Base-by-base conservation (phyloP, 1,140 invertebrate species). In the Campoletis sonorensis region DNA sequence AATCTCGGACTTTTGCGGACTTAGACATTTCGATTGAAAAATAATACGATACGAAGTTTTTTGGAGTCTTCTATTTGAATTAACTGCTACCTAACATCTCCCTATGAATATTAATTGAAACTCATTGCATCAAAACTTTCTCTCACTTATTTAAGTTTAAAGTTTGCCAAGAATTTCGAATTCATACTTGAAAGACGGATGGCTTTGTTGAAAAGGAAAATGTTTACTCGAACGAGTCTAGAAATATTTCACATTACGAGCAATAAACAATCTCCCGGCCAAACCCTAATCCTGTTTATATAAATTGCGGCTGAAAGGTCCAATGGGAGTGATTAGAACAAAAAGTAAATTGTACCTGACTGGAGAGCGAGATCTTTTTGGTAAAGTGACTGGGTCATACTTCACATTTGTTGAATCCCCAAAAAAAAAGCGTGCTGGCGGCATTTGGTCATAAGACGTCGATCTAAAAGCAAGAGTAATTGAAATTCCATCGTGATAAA, bases 311-410 rank as follows among this genome's bases (percentile, higher is more conserved):
- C 51, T n/a, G 4, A 1, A n/a, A 21, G 4, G 33, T n/a, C 15
- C 30, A 5, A 30, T 11, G 68, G 21, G 23, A 23, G 5, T 4
- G 26, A 45, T 45, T 49, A 27, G 23, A 15, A 64, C 3, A 23
- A 45, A 72, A 45, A 49, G 49, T 49, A 21, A 71, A 21, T 1
- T 49, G 40, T 4, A 75, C 72, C 72, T 75, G 45, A 75, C 23
- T 51, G 72, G 72, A 1, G 72, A 75, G 0, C 72, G 40, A 75
- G 40, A 23, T 30, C 72, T 75, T 27, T 75, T 75, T 27, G 21
- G 0, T 49, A 75, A 54, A 4, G 40, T 23, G 11, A 75, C 45
- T 15, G 26, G 45, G 30, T 75, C 27, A 51, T 75, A 75, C 45
- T 75, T 49, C 1, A 49, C 7, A 75, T 75, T 30, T 15, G 45